Evolutionary conservation across 2,888 invertebrate species (phyloP).

Genomic region (Bellardia bayeri): DNA sequence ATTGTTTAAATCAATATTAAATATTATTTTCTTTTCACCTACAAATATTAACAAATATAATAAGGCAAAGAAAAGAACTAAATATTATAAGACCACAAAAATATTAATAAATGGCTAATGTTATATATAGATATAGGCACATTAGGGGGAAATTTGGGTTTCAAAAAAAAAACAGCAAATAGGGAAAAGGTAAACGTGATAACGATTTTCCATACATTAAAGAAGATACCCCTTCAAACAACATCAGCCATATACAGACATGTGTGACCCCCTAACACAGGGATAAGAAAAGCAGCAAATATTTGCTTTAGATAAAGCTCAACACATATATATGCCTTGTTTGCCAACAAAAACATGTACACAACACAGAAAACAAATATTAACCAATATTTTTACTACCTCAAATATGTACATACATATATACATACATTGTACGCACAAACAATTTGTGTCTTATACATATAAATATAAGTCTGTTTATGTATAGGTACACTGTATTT

Average conservation of each 20-base stretch:
- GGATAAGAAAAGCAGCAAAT: not conserved
- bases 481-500: constrained; percentile 3
- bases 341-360: not conserved
- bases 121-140: not conserved
- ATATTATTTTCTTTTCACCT: not conserved
- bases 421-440: not conserved
- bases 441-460: not conserved
- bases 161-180: not conserved
- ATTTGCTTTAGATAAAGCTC: not conserved
- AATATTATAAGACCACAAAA: constrained; percentile 31
- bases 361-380: not conserved
- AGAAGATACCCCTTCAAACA: not conserved
- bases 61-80: not conserved
- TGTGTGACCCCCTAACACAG: not conserved
- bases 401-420: not conserved
- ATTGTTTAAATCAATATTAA: constrained; percentile 19
- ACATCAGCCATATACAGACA: not conserved
- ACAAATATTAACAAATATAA: not conserved
- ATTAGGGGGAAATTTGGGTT: not conserved
- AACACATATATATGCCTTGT: no score
- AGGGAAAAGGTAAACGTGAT: not conserved
- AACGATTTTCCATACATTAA: not conserved
- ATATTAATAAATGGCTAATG: constrained; percentile 43
- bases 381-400: constrained; percentile 9
- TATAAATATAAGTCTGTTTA: not conserved